Evolutionary conservation across 2,888 invertebrate genomes (phyloP).

Genomic region (Ophion obscuratus): DNA sequence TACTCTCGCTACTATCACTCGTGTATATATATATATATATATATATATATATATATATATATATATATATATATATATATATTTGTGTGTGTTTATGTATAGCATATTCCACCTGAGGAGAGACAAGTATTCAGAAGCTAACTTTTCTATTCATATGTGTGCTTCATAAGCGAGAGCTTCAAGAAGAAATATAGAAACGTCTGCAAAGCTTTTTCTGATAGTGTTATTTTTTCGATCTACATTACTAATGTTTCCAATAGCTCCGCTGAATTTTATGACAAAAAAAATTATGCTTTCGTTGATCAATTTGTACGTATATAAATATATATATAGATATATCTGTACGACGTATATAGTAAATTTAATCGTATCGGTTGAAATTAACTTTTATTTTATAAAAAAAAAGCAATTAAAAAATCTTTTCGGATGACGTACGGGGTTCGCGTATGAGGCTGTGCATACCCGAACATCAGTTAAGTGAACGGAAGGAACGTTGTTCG

Average conservation of each 20-base stretch:
- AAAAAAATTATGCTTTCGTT: not conserved
- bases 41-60: not conserved
- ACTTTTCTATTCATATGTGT: not conserved
- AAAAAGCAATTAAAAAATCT: not conserved
- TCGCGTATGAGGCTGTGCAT: conserved; percentile 15
- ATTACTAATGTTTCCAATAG: too few species aligned
- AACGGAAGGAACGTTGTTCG: conserved; percentile 59
- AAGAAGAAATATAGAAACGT: not conserved
- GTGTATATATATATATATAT: not conserved
- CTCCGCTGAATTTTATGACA: not conserved
- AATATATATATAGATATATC: not conserved
- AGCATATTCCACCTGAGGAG: not conserved
- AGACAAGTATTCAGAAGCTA: not conserved
- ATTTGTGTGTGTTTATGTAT: too few species aligned
- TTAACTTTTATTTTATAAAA: not conserved
- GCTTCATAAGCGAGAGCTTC: not conserved
- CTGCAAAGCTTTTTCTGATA: not conserved
- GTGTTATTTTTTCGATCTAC: not conserved
- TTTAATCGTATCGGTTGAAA: not conserved
- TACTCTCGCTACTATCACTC: conserved; percentile 15
- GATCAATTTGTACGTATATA: not conserved
- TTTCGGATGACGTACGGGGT: conserved; percentile 18
- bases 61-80: too few species aligned
- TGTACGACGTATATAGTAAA: not conserved
- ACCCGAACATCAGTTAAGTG: conserved; percentile 1